phyloP scores from a whole-genome alignment of 2,113 vertebrate species.

The Ia io region DNA sequence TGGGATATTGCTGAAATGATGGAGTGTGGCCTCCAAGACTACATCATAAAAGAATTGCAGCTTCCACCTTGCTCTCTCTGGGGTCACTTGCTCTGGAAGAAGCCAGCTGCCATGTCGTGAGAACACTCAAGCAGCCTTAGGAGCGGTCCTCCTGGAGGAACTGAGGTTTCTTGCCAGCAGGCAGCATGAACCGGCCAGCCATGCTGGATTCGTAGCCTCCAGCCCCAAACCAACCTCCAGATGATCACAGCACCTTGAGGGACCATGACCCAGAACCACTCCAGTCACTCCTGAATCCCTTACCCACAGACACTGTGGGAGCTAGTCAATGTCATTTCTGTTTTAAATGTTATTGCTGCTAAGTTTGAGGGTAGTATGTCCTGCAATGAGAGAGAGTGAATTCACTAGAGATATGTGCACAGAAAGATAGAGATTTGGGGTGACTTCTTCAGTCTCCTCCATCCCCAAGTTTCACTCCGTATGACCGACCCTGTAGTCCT shows the following conservation, averaged over 20 bases:
- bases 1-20: neutral
- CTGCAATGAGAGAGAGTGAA: neutral
- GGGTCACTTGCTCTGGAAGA: neutral
- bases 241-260: neutral
- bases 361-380: neutral
- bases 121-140: neutral
- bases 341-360: neutral
- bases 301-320: neutral
- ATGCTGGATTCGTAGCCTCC: neutral
- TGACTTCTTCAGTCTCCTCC: neutral
- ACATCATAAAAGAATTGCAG: neutral
- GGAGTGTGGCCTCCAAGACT: neutral
- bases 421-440: neutral
- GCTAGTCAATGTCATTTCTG: neutral
- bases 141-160: neutral
- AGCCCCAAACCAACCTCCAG: neutral
- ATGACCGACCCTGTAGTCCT: neutral
- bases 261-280: neutral
- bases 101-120: neutral
- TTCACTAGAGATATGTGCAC: neutral
- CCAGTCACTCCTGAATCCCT: neutral
- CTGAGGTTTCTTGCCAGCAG: neutral
- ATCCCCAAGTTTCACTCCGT: neutral
- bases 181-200: neutral
- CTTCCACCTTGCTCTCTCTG: neutral